A percentile compares a stretch with the other conserved stretches of the same genome.
Evolutionary conservation across 92 coral and sea anemone genomes (phyloP).

Genomic region (Actinostola sp.): DNA sequence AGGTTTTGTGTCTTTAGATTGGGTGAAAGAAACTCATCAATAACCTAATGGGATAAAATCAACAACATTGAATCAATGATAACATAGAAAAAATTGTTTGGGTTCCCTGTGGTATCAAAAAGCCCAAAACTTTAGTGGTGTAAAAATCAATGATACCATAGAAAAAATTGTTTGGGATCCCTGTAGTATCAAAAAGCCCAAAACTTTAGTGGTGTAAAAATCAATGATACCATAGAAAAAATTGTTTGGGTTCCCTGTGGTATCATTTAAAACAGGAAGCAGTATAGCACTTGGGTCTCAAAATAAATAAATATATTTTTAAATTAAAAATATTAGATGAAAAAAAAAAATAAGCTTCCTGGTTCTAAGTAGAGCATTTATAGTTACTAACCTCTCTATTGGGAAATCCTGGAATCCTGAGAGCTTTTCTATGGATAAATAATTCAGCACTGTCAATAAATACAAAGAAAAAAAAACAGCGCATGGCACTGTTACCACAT

Average conservation of each 20-base stretch:
- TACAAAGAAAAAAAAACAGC: neutral
- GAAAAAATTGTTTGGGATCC: too few species aligned
- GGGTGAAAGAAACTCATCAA: conserved; percentile 74
- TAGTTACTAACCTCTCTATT: conserved; percentile 64
- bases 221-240: too few species aligned
- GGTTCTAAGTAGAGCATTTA: too few species aligned
- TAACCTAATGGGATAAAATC: conserved; percentile 49
- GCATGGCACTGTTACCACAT: neutral
- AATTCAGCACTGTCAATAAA: too few species aligned
- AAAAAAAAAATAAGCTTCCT: too few species aligned
- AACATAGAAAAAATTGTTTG: too few species aligned
- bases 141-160: too few species aligned
- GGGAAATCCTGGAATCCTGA: conserved; percentile 76
- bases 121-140: neutral
- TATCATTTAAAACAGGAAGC: too few species aligned
- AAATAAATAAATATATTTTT: neutral
- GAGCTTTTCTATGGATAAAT: conserved; percentile 70
- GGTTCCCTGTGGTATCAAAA: neutral
- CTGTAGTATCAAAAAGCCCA: too few species aligned
- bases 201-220: too few species aligned
- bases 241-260: too few species aligned
- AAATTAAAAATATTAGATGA: neutral
- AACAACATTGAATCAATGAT: neutral
- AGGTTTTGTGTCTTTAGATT: conserved; percentile 38
- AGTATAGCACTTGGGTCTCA: too few species aligned